phyloP scores from a whole-genome alignment of 2,113 vertebrate genomes.

The Pseudorhombus dupliciocellatus region DNA sequence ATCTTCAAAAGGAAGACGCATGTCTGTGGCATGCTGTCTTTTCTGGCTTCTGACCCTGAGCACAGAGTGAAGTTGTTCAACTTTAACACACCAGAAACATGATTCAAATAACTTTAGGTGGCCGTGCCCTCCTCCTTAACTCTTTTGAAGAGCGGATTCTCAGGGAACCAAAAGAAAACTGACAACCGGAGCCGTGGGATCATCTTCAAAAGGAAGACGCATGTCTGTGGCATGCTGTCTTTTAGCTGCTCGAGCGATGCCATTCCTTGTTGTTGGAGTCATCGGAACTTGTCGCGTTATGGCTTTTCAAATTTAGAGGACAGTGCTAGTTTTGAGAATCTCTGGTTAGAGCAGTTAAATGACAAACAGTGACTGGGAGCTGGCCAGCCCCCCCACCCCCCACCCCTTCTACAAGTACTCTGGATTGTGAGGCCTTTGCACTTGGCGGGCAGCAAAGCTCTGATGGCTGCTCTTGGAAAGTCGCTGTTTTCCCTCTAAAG shows the following conservation, averaged over 20 bases:
- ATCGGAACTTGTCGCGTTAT: conserved; percentile 35
- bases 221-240: conserved; percentile 58
- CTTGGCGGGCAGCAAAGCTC: conserved; percentile 63
- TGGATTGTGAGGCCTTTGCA: conserved; percentile 66
- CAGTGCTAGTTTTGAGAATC: conserved; percentile 38
- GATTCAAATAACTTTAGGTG: conserved; percentile 30
- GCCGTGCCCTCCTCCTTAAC: conserved; percentile 19
- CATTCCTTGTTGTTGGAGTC: conserved; percentile 60
- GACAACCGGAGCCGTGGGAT: conserved; percentile 63
- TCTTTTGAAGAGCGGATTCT: conserved; percentile 44
- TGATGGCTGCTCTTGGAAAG: conserved; percentile 50
- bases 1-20: conserved; percentile 69
- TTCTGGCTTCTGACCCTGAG: no score
- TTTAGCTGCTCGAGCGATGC: conserved; percentile 54
- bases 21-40: conserved; percentile 60
- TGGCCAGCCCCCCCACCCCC: conserved; percentile 6
- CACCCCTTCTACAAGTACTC: background rate
- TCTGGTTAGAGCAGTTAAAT: conserved; percentile 8
- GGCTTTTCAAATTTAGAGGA: conserved; percentile 59
- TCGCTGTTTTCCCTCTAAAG: conserved; percentile 75
- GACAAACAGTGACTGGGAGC: conserved; percentile 24
- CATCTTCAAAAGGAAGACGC: conserved; percentile 71
- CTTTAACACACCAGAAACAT: no score
- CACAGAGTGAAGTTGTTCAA: no score
- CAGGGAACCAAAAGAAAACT: conserved; percentile 64